These are phyloP conservation scores for Arothron firmamentum DNA, from an alignment of 2,113 vertebrate species.

Conservation along the genomic window DNA sequence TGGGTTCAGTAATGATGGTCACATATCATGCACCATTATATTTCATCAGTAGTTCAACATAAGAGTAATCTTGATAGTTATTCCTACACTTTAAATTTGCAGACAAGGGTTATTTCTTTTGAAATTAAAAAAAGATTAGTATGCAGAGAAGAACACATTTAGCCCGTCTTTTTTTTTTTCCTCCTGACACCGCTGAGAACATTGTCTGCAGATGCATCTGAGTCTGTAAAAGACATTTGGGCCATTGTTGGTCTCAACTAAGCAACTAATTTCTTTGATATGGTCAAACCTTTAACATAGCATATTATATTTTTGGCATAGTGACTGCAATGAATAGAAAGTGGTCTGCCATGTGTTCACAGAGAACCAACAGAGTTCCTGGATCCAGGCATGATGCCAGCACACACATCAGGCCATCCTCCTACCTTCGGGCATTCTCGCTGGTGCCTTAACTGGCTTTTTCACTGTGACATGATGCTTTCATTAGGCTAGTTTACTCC, in stretches of 20 bases:
- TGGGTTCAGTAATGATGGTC: too few species aligned
- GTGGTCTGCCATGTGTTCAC: constrained; percentile 35
- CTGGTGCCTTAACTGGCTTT: constrained; percentile 66
- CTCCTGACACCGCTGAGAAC: constrained; percentile 12
- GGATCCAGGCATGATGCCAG: constrained; percentile 63
- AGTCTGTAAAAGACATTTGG: constrained; percentile 20
- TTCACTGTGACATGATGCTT: constrained; percentile 72
- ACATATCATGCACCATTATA: too few species aligned
- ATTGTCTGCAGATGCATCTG: constrained; percentile 19
- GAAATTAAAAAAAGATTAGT: not conserved
- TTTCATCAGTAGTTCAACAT: too few species aligned
- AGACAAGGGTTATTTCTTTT: too few species aligned
- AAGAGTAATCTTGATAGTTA: too few species aligned
- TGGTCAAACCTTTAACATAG: constrained; percentile 43
- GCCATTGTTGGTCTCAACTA: constrained; percentile 27
- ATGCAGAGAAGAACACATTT: not conserved
- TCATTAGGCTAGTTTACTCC: constrained; percentile 75
- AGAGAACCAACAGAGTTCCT: constrained; percentile 59
- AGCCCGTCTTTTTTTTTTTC: not conserved
- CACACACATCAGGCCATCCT: constrained; percentile 76
- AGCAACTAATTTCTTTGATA: constrained; percentile 42
- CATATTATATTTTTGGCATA: constrained; percentile 44
- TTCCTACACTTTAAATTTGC: too few species aligned
- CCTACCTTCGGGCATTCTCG: constrained; percentile 69
- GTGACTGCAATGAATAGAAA: constrained; percentile 22